Base-by-base conservation (phyloP, 1,140 invertebrate genomes). In the Brachionus paranguensis region DNA sequence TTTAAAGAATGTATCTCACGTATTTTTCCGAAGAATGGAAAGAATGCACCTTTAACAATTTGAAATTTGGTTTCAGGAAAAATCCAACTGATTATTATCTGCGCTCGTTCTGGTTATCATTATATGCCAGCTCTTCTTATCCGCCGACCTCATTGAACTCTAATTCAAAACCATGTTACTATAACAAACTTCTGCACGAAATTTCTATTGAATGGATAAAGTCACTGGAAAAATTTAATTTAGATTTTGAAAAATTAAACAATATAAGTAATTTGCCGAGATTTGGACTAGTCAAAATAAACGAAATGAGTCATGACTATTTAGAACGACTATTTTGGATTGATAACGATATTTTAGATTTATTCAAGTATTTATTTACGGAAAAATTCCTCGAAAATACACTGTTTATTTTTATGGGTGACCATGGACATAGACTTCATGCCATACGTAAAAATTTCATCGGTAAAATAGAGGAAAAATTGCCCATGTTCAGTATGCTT, bases 51-150 rank as follows among this genome's bases (percentile, higher is more conserved):
- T 88, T 87, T 53, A 86, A 86, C 53, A 88, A 86, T 78, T 43
- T 85, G 20, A 65, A 84, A 41, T 84, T 85, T 29, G 87, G 87
- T 17, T 86, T 87, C 14, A 24, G 70, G 4, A 29, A 85, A 10
- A 70, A 50, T 53, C 87, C 87, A 7, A 86, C 86, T 5, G 85
- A 87, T 53, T 85, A 88, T 81, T 87, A 88, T 72, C 84, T 86
- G 29, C 78, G 86, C 17, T 85, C 86, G 6, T 87, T 86, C 84
- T 86, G 86, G 86, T 20, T 87, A 24, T 83, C 85, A 2, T 33
- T 86, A 2, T 84, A 87, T 55, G 83, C 85, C 5, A 84, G 85
- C 2, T 76, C 41, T 0, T 79, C 76, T 41, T 79, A 79, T 79
- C 14, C 50, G 24, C 74, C 60, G 64, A 60, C 50, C 7, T 8